A percentile compares a stretch with the other conserved stretches of the same genome.
These are phyloP conservation scores for Isotomurus palustris DNA, from an alignment of 2,888 invertebrate species.

Conservation along the genomic window DNA sequence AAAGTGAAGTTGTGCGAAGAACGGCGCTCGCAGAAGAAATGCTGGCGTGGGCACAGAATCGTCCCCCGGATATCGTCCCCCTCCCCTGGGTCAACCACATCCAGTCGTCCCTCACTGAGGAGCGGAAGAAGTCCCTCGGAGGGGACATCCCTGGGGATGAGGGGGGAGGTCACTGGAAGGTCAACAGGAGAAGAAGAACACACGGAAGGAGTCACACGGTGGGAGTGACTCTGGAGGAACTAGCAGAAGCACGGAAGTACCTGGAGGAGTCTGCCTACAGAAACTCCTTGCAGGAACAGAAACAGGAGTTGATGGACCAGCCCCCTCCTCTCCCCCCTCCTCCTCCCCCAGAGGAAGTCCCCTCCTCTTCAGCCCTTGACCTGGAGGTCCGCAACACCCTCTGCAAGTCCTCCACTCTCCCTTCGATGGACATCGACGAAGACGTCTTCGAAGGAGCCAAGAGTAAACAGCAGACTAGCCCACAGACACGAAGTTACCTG, in stretches of 20 bases:
- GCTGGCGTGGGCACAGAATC: constrained; percentile 9
- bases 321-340: not conserved
- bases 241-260: constrained; percentile 70
- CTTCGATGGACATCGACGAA: not conserved
- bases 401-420: not conserved
- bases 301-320: not conserved
- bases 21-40: not conserved
- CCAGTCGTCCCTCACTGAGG: not conserved
- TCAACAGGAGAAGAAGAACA: constrained; percentile 45
- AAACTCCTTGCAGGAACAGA: constrained; percentile 11
- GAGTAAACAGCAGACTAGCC: no score
- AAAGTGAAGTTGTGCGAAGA: not conserved
- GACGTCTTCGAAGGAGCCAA: no score
- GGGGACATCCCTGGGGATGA: not conserved
- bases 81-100: constrained; percentile 12
- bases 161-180: not conserved
- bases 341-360: not conserved
- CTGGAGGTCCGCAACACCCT: no score
- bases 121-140: not conserved
- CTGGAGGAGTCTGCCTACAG: constrained; percentile 58
- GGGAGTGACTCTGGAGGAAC: constrained; percentile 74
- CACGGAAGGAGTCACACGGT: constrained; percentile 69
- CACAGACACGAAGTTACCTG: constrained; percentile 34
- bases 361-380: not conserved
- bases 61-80: constrained; percentile 4